These are phyloP conservation scores for Bubo blakistoni DNA, from an alignment of 2,113 vertebrate genomes.

Conservation along the genomic window DNA sequence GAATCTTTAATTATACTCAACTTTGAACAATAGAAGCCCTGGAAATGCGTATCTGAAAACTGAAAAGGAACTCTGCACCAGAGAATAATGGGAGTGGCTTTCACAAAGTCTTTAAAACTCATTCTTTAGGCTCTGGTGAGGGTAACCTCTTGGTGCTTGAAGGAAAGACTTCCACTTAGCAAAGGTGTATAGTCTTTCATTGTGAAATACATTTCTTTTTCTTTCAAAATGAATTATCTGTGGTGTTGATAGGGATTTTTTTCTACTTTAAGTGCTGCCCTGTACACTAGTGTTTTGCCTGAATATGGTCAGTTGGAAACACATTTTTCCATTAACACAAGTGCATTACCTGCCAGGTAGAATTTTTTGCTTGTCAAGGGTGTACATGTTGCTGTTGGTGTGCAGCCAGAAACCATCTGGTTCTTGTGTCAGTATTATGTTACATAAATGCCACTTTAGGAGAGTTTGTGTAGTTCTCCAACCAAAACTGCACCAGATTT, in stretches of 20 bases:
- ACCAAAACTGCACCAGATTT: not conserved
- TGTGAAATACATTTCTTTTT: not conserved
- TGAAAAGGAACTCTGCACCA: not conserved
- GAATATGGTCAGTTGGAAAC: not conserved
- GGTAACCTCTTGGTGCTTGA: not conserved
- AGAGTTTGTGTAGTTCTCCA: not conserved
- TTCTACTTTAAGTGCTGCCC: not conserved
- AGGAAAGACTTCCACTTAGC: not conserved
- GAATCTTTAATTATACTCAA: not conserved
- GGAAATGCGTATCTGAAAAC: not conserved
- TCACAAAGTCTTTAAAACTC: not conserved
- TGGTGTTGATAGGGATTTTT: not conserved
- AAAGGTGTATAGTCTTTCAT: not conserved
- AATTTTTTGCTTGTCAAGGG: not conserved
- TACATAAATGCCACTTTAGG: not conserved
- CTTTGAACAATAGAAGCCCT: not conserved
- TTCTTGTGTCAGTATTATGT: not conserved
- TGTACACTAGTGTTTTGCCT: not conserved
- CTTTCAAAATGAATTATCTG: not conserved
- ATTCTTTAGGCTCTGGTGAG: not conserved
- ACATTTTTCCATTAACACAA: not conserved
- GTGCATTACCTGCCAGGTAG: not conserved
- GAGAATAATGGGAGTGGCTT: not conserved
- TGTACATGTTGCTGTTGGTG: not conserved
- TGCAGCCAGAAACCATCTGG: not conserved